These are phyloP conservation scores for Macquaria ambigua DNA, from an alignment of 2,113 vertebrate genomes.

Conservation along the genomic window DNA sequence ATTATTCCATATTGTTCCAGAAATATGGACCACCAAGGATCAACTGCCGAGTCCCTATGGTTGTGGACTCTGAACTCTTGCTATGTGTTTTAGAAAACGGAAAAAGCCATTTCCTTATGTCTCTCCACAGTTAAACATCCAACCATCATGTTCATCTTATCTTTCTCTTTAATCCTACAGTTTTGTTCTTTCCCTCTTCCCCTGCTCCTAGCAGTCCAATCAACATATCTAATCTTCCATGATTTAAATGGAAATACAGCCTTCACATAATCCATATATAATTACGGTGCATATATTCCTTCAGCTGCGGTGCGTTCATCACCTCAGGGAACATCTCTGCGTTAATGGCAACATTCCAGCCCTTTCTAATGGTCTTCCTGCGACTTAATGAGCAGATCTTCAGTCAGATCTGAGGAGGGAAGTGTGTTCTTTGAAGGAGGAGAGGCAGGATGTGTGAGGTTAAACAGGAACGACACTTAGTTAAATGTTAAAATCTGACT, in stretches of 20 bases:
- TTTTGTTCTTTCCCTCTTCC: not conserved
- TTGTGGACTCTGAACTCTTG: not conserved
- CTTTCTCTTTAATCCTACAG: not conserved
- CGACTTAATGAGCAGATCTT: slow-evolving; percentile 28
- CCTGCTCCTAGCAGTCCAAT: not conserved
- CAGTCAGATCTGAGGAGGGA: slow-evolving; percentile 6
- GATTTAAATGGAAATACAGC: slow-evolving; percentile 35
- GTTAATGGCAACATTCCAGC: not conserved
- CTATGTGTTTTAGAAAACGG: not conserved
- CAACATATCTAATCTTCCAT: not conserved
- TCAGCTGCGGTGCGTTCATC: not conserved
- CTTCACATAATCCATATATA: not conserved
- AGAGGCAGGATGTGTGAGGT: not conserved
- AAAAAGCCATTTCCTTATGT: not conserved
- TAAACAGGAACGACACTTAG: not conserved
- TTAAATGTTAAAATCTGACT: slow-evolving; percentile 13
- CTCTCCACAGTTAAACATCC: not conserved
- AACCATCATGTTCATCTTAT: not conserved
- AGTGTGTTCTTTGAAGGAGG: slow-evolving; percentile 1
- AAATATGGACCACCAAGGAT: not conserved
- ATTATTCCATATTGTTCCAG: not conserved
- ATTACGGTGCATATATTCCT: not conserved
- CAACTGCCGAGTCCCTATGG: not conserved
- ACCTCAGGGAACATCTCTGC: slow-evolving; percentile 15
- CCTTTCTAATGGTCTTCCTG: not conserved